Conservation (phyloP, 2,113 vertebrate genomes). For the Leptosomus discolor region DNA sequence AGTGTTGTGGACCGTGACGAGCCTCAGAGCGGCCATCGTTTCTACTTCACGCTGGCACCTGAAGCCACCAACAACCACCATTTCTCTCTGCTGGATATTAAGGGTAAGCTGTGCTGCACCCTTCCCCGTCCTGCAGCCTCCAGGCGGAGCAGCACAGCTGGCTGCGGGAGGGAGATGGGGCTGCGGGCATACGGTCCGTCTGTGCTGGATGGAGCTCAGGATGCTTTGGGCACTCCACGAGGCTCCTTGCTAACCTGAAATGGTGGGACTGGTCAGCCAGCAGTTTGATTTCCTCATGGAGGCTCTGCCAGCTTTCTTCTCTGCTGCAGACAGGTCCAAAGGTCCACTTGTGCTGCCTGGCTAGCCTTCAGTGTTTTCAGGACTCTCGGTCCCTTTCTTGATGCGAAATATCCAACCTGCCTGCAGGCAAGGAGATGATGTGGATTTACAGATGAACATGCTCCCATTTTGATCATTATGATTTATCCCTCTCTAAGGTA, state of each 20-base stretch:
- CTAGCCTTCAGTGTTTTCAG: neutral
- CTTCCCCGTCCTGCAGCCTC: neutral
- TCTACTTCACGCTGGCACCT: constrained; percentile 89
- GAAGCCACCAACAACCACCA: constrained; percentile 86
- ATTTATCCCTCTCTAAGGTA: neutral
- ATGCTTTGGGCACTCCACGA: neutral
- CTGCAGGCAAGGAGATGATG: neutral
- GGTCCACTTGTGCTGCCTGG: neutral
- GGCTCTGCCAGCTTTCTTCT: neutral
- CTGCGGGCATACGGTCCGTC: fast-evolving
- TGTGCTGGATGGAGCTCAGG: neutral
- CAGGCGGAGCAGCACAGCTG: neutral
- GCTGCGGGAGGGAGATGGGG: fast-evolving
- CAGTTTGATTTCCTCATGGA: neutral
- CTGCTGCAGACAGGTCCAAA: neutral
- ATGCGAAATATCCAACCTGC: neutral
- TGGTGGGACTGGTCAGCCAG: neutral
- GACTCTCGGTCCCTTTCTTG: neutral
- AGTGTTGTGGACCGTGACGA: constrained; percentile 95
- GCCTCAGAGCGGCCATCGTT: constrained; percentile 90
- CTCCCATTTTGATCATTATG: neutral
- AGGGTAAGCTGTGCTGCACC: constrained; percentile 79
- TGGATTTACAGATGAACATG: neutral
- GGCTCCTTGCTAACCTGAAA: neutral
- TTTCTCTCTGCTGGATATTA: constrained; percentile 90